phyloP scores from a whole-genome alignment of 2,888 invertebrate genomes.

The Azorinus chamasolen region DNA sequence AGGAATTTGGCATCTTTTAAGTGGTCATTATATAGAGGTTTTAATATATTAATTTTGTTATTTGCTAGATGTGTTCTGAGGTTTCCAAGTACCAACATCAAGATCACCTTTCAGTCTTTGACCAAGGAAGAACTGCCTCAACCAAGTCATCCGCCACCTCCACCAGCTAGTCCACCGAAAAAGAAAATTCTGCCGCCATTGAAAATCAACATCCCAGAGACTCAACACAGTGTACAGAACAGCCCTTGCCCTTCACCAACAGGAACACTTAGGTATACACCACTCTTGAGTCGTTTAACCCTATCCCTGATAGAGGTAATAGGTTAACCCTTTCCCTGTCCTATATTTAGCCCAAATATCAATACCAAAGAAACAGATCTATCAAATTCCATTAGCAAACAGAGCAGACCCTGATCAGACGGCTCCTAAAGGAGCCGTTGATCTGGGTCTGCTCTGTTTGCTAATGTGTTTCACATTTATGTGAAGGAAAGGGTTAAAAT shows the following conservation, averaged over 20 bases:
- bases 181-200: conserved; percentile 89
- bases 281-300: not conserved
- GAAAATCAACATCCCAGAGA: conserved; percentile 91
- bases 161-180: conserved; percentile 65
- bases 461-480: no score
- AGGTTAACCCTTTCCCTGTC: no score
- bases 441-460: no score
- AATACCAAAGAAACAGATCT: no score
- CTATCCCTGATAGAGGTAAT: not conserved
- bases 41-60: no score
- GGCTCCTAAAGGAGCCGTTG: no score
- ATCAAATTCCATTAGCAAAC: no score
- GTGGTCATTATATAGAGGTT: no score
- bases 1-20: no score
- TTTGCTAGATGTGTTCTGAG: conserved; percentile 94
- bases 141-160: conserved; percentile 63
- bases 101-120: conserved; percentile 96
- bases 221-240: conserved; percentile 85
- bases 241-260: conserved; percentile 88
- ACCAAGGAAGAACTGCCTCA: conserved; percentile 89
- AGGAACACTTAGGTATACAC: conserved; percentile 85
- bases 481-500: no score
- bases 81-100: conserved; percentile 98
- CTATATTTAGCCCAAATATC: no score
- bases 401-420: no score